phyloP scores from a whole-genome alignment of 2,888 invertebrate genomes.

The Ellobium chinense region DNA sequence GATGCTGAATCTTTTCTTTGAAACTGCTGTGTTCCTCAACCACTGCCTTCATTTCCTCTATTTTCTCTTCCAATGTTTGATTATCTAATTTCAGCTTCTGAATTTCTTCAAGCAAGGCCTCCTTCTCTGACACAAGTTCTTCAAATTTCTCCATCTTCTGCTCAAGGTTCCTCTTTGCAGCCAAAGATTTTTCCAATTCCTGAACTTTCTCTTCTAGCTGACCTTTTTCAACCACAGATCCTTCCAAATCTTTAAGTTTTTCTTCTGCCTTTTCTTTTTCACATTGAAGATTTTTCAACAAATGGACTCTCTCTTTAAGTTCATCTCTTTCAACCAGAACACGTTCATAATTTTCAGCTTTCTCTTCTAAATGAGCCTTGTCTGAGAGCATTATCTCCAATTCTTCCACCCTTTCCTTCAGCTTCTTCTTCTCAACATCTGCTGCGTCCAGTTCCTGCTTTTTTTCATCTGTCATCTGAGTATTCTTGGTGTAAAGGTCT shows the following conservation, averaged over 20 bases:
- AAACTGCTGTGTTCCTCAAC: not conserved
- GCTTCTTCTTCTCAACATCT: not conserved
- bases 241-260: not conserved
- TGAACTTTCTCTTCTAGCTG: slow-evolving; percentile 1
- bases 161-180: not conserved
- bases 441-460: not conserved
- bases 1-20: slow-evolving; percentile 1
- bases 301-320: not conserved
- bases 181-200: not conserved
- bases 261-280: not conserved
- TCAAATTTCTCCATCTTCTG: not conserved
- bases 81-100: not conserved
- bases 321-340: slow-evolving; percentile 12
- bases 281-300: not conserved
- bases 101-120: not conserved
- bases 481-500: not conserved
- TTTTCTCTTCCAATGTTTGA: not conserved
- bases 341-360: not conserved
- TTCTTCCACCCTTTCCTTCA: not conserved
- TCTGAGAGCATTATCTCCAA: not conserved
- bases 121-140: not conserved
- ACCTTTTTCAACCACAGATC: not conserved
- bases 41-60: not conserved
- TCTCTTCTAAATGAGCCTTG: not conserved
- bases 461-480: not conserved